A percentile compares a stretch with the other conserved stretches of the same genome.
Conservation (phyloP, 1,140 invertebrate species). For the Lordiphosa mommai region DNA sequence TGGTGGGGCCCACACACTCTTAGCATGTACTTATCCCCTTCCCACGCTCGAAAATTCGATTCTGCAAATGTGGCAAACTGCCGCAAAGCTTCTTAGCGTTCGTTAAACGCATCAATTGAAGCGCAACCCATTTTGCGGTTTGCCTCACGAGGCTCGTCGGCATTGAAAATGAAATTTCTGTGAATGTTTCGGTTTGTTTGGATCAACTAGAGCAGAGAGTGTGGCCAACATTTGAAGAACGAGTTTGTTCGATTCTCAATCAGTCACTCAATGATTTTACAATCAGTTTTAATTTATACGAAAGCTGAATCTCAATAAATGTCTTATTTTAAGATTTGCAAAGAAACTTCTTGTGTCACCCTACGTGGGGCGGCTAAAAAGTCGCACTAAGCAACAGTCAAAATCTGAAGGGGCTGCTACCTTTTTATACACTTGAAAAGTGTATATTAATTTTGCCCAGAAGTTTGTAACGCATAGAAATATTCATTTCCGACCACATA, state of each 20-base stretch:
- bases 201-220: slow-evolving; percentile 13
- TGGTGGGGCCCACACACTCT: neutral
- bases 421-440: no score
- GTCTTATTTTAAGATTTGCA: no score
- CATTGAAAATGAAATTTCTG: slow-evolving; percentile 42
- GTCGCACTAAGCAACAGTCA: no score
- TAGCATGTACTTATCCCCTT: neutral
- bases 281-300: neutral
- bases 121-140: slow-evolving; percentile 20
- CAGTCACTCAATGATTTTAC: no score
- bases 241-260: neutral
- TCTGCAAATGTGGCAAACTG: neutral
- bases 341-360: no score
- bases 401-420: no score
- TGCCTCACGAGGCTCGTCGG: slow-evolving; percentile 6
- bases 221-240: no score
- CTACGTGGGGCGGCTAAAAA: no score
- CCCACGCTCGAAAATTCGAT: neutral
- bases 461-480: no score
- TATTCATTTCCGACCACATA: no score
- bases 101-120: slow-evolving; percentile 43
- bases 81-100: neutral
- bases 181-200: slow-evolving; percentile 32
- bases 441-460: no score
- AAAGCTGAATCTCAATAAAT: no score